A percentile compares a stretch with the other conserved stretches of the same genome.
These are phyloP conservation scores for Cyclargus thomasi DNA, from an alignment of 1,140 invertebrate genomes.

Conservation along the genomic window DNA sequence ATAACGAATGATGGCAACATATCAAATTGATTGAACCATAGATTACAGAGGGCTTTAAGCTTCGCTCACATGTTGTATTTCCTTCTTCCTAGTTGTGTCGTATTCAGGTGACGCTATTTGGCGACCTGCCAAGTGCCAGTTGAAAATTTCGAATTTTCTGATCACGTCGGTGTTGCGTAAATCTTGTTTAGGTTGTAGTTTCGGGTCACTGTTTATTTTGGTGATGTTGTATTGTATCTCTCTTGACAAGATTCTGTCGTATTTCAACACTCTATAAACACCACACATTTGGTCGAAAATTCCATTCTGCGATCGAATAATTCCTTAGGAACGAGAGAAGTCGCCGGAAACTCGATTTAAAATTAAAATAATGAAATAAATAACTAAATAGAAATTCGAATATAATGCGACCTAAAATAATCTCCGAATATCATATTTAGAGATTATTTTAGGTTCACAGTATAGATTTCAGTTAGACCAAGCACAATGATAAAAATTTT, in stretches of 20 bases:
- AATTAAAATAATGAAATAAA: too few species aligned
- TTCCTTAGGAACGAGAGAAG: too few species aligned
- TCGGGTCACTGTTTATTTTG: background rate
- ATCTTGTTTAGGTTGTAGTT: background rate
- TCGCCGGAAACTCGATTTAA: too few species aligned
- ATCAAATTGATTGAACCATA: constrained; percentile 2
- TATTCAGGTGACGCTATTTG: background rate
- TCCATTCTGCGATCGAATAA: too few species aligned
- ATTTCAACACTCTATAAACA: background rate
- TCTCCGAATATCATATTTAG: too few species aligned
- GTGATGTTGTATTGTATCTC: background rate
- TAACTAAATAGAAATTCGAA: too few species aligned
- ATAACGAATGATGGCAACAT: background rate
- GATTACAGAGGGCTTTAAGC: background rate
- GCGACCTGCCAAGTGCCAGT: background rate
- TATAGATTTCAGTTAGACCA: too few species aligned
- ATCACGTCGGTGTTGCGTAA: background rate
- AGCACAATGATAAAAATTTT: too few species aligned
- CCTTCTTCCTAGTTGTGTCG: constrained; percentile 1
- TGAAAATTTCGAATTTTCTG: constrained; percentile 1
- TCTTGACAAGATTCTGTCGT: background rate
- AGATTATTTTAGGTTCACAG: too few species aligned
- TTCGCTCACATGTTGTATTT: background rate
- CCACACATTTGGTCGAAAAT: too few species aligned
- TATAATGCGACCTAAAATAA: too few species aligned